Base-by-base conservation (phyloP, 2,888 invertebrate species). In the Troides aeacus region DNA sequence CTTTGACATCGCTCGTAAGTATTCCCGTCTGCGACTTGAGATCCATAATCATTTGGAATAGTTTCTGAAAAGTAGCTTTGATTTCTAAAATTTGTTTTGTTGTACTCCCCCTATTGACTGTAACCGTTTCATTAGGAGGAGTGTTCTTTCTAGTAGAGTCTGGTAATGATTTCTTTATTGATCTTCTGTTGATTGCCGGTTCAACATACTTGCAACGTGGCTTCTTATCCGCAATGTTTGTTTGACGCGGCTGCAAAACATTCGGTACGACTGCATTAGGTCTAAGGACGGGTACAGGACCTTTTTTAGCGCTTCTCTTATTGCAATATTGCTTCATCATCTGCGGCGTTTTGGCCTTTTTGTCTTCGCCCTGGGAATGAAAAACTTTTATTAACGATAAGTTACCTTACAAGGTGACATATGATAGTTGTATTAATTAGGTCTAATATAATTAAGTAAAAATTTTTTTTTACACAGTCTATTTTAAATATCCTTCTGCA, bases 261-360 rank as follows among this genome's bases (percentile, higher is more conserved):
- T 81, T 82, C 2, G 84, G 83, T 69, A 82, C 76, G 18, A 87
- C 77, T 12, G 85, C 81, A 60, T 81, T 84, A 0, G 83, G 84
- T 77, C 85, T 81, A 70, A 84, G 82, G 0, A 79, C 75, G 1
- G 88, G 88, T 12, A 79, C 82, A 0, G 82, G 75, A 0, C 80
- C 74, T 72, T 81, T 84, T 73, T 79, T 84, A 70, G 74, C 79
- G 15, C 74, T 78, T 66, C 75, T 77, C 75, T 79, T 81, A 66
- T 84, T 84, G n/a, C 72, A 70, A 73, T 83, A 83, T 65, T 84
- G 82, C 56, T 82, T 81, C 71, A 77, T 78, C 63, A 39, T 23
- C 42, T 63, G 53, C 1, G n/a, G 39, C 18, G 81, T 71, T 76
- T 82, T 84, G 21, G 75, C 71, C 72, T 78, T 84, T 70, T 82